Evolutionary conservation across 1,140 invertebrate genomes (phyloP).

Genomic region (Microplitis demolitor): DNA sequence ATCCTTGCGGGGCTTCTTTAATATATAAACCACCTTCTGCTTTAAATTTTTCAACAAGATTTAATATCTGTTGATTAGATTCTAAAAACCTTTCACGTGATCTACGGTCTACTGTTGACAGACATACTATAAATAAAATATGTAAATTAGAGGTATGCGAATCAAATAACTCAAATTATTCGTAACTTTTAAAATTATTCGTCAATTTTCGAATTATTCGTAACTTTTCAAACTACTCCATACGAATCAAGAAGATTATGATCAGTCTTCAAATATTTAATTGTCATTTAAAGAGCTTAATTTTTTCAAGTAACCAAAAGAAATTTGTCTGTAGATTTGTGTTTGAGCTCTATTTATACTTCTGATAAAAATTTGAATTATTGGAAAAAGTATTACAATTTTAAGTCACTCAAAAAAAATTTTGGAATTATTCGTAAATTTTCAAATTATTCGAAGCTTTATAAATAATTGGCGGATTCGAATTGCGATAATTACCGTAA

Average conservation of each 20-base stretch:
- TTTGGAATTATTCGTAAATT: no score
- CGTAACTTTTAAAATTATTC: not conserved
- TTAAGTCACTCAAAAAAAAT: no score
- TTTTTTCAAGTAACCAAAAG: no score
- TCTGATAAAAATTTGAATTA: no score
- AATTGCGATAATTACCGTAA: no score
- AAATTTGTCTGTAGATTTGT: no score
- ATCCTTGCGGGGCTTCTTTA: conserved; percentile 64
- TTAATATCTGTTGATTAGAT: conserved; percentile 90
- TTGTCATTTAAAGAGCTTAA: no score
- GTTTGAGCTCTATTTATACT: no score
- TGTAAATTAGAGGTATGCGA: not conserved
- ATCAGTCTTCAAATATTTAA: no score
- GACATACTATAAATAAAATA: conserved; percentile 68
- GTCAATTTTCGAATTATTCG: not conserved
- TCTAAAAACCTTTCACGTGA: conserved; percentile 88
- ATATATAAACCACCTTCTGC: conserved; percentile 74
- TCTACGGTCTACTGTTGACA: conserved; percentile 88
- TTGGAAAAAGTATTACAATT: no score
- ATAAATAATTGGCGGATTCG: no score
- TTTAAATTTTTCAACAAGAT: conserved; percentile 90
- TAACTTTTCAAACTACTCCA: not conserved
- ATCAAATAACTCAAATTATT: not conserved
- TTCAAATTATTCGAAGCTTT: no score
- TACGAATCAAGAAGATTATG: not conserved